phyloP scores from a whole-genome alignment of 2,888 invertebrate genomes.

The Scrobipalpa atriplicella region DNA sequence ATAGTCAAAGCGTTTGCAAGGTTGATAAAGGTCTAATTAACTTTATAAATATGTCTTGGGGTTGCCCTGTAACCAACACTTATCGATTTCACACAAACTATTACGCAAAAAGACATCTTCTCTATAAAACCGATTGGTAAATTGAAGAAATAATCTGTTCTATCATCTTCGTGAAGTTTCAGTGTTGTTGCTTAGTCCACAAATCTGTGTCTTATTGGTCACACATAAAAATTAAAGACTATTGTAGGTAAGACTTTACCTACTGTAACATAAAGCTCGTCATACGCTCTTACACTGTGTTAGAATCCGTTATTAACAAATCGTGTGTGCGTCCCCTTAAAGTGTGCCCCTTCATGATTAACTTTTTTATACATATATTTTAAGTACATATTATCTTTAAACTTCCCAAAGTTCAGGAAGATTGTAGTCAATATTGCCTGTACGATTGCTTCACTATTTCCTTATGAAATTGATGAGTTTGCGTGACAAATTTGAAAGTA shows the following conservation, averaged over 20 bases:
- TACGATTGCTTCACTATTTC: conserved; percentile 46
- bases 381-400: conserved; percentile 39
- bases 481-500: conserved; percentile 45
- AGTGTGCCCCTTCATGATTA: conserved; percentile 46
- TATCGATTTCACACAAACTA: conserved; percentile 27
- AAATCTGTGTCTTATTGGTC: conserved; percentile 27
- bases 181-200: conserved; percentile 30
- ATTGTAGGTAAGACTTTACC: conserved; percentile 30
- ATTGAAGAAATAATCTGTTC: conserved; percentile 21
- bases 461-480: conserved; percentile 32
- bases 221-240: conserved; percentile 29
- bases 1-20: conserved; percentile 53
- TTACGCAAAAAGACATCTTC: conserved; percentile 19
- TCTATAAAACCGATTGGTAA: conserved; percentile 27
- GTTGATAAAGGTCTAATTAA: conserved; percentile 34
- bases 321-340: conserved; percentile 52
- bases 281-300: conserved; percentile 79
- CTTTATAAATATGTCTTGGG: conserved; percentile 41
- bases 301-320: conserved; percentile 63
- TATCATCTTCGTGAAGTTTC: conserved; percentile 27
- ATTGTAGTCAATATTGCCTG: conserved; percentile 35
- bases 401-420: conserved; percentile 70
- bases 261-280: conserved; percentile 66
- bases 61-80: conserved; percentile 42
- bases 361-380: conserved; percentile 34